Evolutionary conservation across 2,113 vertebrate genomes (phyloP).

Genomic region (Pygathrix nemaeus): DNA sequence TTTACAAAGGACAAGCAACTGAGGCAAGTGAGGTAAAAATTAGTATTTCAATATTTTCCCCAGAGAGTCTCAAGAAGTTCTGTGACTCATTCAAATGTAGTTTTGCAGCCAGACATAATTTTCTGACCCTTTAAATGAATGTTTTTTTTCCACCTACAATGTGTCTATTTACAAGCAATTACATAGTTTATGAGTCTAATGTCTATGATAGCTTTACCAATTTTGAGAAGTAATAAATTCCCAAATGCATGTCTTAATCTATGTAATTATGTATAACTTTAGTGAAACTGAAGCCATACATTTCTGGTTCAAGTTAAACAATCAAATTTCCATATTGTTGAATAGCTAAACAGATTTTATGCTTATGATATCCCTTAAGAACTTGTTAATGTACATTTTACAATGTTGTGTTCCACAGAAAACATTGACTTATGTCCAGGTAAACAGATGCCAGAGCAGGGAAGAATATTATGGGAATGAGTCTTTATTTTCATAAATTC

Average conservation of each 20-base stretch:
- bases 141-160: background rate
- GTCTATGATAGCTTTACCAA: background rate
- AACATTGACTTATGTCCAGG: constrained; percentile 37
- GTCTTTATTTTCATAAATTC: constrained; percentile 48
- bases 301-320: constrained; percentile 56
- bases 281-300: constrained; percentile 27
- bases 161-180: background rate
- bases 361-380: constrained; percentile 54
- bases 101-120: background rate
- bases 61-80: background rate
- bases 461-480: constrained; percentile 45
- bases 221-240: constrained; percentile 46
- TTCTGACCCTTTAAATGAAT: background rate
- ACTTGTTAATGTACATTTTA: constrained; percentile 60
- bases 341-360: constrained; percentile 53
- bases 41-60: background rate
- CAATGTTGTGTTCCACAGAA: constrained; percentile 13
- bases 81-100: background rate
- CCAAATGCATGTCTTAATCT: constrained; percentile 46
- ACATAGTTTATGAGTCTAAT: background rate
- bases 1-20: background rate
- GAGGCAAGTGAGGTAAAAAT: background rate
- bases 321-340: constrained; percentile 49
- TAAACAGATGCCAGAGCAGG: constrained; percentile 49
- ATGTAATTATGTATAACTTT: constrained; percentile 12